Evolutionary conservation across 2,113 vertebrate genomes (phyloP).

Genomic region (Daboia siamensis): DNA sequence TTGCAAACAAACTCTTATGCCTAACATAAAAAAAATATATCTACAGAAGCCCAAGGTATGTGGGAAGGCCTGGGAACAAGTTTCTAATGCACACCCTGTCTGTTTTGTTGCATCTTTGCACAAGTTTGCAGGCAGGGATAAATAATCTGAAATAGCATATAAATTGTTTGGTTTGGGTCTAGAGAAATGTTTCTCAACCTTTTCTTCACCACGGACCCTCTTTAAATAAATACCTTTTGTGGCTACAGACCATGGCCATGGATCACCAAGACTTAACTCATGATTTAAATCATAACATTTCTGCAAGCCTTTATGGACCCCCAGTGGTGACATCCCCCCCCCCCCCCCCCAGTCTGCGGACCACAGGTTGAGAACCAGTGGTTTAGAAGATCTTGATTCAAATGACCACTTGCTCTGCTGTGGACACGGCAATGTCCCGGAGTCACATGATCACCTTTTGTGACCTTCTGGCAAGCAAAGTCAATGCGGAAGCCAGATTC

Average conservation of each 20-base stretch:
- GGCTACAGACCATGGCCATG: not conserved
- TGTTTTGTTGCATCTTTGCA: not conserved
- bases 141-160: not conserved
- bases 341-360: no score
- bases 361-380: no score
- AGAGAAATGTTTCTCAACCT: not conserved
- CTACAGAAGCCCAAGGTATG: not conserved
- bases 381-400: not conserved
- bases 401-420: not conserved
- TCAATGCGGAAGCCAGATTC: not conserved
- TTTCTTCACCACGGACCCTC: not conserved
- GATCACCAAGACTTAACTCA: not conserved
- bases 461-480: not conserved
- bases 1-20: not conserved
- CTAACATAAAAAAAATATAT: not conserved
- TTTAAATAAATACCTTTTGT: not conserved
- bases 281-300: not conserved
- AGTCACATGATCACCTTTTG: not conserved
- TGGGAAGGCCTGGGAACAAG: not conserved
- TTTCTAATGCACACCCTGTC: not conserved
- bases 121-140: not conserved
- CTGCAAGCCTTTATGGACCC: no score
- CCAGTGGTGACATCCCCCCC: no score
- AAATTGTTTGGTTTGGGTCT: not conserved
- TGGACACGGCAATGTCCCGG: not conserved